Conservation (phyloP, 2,797 vertebrate species). For the Morelia viridis region DNA sequence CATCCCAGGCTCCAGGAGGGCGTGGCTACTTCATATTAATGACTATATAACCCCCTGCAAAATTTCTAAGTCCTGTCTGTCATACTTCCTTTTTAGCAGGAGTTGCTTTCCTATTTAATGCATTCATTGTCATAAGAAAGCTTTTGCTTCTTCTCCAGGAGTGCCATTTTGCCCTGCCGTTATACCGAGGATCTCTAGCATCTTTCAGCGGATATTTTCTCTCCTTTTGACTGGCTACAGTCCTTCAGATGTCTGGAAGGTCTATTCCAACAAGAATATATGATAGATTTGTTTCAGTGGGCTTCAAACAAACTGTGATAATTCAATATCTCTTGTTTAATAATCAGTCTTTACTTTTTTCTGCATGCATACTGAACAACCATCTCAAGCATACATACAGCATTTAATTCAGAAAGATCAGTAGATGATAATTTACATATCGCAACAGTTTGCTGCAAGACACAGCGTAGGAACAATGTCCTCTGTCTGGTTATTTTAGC, state of each 20-base stretch:
- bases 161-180: background rate
- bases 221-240: background rate
- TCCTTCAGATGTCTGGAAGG: too few relatives aligned
- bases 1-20: background rate
- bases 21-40: background rate
- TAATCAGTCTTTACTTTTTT: background rate
- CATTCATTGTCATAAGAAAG: background rate
- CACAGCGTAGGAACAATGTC: background rate
- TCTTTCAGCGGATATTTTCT: background rate
- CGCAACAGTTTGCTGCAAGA: background rate
- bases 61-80: background rate
- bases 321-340: background rate
- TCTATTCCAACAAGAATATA: background rate
- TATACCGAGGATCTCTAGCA: background rate
- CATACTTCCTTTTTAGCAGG: background rate
- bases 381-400: background rate
- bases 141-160: background rate
- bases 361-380: background rate
- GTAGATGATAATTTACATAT: background rate
- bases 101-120: background rate
- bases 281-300: background rate
- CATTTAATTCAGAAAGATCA: background rate
- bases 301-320: background rate
- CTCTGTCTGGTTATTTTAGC: background rate
- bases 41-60: background rate